A percentile compares a stretch with the other conserved stretches of the same genome.
These are phyloP conservation scores for Lacanobia oleracea DNA, from an alignment of 2,888 invertebrate species.

Conservation along the genomic window DNA sequence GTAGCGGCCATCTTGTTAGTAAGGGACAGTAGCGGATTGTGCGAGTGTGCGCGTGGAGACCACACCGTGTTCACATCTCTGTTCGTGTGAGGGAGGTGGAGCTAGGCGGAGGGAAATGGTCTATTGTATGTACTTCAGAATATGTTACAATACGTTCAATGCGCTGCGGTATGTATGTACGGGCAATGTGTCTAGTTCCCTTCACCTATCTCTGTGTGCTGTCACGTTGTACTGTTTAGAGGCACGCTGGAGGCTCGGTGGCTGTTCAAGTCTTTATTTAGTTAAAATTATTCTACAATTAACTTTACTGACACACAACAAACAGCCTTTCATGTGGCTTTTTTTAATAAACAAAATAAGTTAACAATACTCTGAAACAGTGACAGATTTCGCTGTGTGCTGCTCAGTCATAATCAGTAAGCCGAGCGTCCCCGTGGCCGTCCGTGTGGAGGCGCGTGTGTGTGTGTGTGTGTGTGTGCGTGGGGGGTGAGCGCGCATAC, in stretches of 20 bases:
- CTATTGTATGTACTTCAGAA: conserved; percentile 19
- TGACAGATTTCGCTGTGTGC: not conserved
- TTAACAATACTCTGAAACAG: conserved; percentile 9
- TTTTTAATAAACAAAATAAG: not conserved
- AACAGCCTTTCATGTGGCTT: not conserved
- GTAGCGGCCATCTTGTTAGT: conserved; percentile 86
- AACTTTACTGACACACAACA: not conserved
- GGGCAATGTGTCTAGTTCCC: conserved; percentile 62
- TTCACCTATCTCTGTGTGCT: conserved; percentile 70
- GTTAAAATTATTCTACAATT: not conserved
- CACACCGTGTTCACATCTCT: conserved; percentile 85
- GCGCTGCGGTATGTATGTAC: conserved; percentile 18
- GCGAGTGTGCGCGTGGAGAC: conserved; percentile 89
- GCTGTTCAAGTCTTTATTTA: not conserved
- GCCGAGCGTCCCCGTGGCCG: conserved; percentile 58
- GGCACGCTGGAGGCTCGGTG: conserved; percentile 57
- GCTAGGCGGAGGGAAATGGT: conserved; percentile 69
- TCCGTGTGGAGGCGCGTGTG: conserved; percentile 36
- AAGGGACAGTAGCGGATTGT: conserved; percentile 86
- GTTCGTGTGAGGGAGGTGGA: conserved; percentile 67
- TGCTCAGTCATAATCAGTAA: not conserved
- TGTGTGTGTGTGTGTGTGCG: conserved; percentile 33
- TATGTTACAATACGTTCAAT: conserved; percentile 12
- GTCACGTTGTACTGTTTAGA: conserved; percentile 59
- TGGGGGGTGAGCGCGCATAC: conserved; percentile 78